Conservation (phyloP, 2,888 invertebrate genomes). For the Netelia melanura region DNA sequence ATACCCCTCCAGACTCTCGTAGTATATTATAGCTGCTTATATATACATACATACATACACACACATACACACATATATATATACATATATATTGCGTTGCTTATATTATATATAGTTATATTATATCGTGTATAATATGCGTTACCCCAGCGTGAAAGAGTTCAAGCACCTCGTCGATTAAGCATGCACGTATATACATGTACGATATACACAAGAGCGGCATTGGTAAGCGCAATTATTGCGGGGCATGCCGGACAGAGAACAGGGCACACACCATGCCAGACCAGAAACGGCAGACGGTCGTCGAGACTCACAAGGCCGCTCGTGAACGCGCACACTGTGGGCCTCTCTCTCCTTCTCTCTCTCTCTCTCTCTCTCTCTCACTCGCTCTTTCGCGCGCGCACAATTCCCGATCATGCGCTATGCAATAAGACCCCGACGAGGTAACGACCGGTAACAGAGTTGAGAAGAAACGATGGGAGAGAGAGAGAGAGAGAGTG, state of each 20-base stretch:
- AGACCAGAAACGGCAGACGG: constrained; percentile 69
- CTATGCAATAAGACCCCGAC: constrained; percentile 68
- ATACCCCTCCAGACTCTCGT: not conserved
- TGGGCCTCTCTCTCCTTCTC: constrained; percentile 36
- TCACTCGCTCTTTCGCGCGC: too few relatives aligned
- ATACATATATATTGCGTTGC: constrained; percentile 9
- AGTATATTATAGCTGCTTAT: not conserved
- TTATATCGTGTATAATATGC: not conserved
- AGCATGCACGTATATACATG: constrained; percentile 63
- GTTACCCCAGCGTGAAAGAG: constrained; percentile 54
- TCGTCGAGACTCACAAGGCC: constrained; percentile 70
- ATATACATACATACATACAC: constrained; percentile 17
- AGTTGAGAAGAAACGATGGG: constrained; percentile 36
- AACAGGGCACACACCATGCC: constrained; percentile 52
- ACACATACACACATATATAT: not conserved
- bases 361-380: not conserved
- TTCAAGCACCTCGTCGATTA: constrained; percentile 70
- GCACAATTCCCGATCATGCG: constrained; percentile 61
- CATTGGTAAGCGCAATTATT: constrained; percentile 71
- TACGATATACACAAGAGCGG: constrained; percentile 24
- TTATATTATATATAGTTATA: too few relatives aligned
- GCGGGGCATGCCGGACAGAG: constrained; percentile 65
- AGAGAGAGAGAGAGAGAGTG: constrained; percentile 20
- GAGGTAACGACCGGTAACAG: constrained; percentile 61
- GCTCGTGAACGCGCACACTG: constrained; percentile 34